Evolutionary conservation across 2,888 invertebrate genomes (phyloP).

Genomic region (Pollenia amentaria): DNA sequence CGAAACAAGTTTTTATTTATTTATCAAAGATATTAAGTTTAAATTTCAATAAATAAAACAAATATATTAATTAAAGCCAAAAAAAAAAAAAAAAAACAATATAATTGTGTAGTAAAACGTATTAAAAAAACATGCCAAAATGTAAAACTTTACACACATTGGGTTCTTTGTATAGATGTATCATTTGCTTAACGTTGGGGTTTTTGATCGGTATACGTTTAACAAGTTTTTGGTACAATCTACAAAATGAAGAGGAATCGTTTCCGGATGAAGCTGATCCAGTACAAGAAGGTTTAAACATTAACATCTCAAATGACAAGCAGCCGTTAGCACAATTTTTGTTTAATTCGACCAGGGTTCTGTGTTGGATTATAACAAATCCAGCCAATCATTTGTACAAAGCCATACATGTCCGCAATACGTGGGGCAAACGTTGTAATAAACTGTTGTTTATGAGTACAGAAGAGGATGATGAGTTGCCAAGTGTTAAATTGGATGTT

Average conservation of each 20-base stretch:
- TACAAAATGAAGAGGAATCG: conserved; percentile 6
- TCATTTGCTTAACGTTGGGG: conserved; percentile 77
- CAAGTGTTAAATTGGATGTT: conserved; percentile 90
- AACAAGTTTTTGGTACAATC: conserved; percentile 77
- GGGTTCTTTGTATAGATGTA: conserved; percentile 45
- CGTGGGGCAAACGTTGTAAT: conserved; percentile 97
- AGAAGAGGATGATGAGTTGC: conserved; percentile 89
- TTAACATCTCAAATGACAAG: too few species aligned
- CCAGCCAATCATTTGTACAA: conserved; percentile 94
- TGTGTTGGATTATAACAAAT: conserved; percentile 98
- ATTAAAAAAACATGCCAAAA: conserved; percentile 29
- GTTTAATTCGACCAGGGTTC: conserved; percentile 89
- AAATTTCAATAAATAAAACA: conserved; percentile 22
- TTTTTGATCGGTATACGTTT: conserved; percentile 79
- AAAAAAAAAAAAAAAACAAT: conserved; percentile 2
- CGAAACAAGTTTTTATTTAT: conserved; percentile 60
- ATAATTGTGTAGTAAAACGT: neutral
- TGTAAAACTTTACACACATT: conserved; percentile 18
- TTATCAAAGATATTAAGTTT: conserved; percentile 23
- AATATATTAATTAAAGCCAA: conserved; percentile 8
- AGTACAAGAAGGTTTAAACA: neutral
- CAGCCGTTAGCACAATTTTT: conserved; percentile 70
- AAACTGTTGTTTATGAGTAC: conserved; percentile 94
- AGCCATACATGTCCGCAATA: conserved; percentile 95
- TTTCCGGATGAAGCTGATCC: neutral